Evolutionary conservation across 2,797 vertebrate genomes (phyloP).

Genomic region (Lemur catta): DNA sequence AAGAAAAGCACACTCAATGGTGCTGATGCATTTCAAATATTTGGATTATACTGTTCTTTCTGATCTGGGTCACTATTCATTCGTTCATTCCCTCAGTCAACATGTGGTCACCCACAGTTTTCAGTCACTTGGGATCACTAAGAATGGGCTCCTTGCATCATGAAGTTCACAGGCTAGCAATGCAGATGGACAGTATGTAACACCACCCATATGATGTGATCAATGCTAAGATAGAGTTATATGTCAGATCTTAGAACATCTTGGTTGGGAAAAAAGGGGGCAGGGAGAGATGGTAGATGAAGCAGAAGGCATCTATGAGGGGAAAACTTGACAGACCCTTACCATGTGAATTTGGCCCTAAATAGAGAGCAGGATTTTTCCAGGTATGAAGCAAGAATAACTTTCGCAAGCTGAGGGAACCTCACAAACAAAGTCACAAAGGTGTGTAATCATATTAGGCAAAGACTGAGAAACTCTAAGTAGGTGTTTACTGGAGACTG

Average conservation of each 20-base stretch:
- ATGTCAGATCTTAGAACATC: neutral
- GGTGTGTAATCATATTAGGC: neutral
- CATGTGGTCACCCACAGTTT: neutral
- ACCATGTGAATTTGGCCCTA: neutral
- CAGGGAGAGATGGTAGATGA: neutral
- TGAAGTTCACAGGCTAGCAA: neutral
- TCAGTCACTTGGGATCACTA: neutral
- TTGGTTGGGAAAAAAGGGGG: neutral
- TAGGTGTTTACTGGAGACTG: neutral
- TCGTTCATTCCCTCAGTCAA: neutral
- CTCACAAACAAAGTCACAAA: neutral
- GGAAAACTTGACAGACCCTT: neutral
- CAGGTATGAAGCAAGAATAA: neutral
- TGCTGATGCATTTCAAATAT: neutral
- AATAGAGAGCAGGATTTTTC: neutral
- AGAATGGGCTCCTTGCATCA: neutral
- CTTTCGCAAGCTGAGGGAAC: neutral
- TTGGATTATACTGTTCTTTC: neutral
- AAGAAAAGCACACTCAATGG: neutral
- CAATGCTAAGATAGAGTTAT: neutral
- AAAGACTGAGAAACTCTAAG: neutral
- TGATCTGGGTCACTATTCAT: neutral
- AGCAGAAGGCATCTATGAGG: neutral
- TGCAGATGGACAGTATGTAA: neutral
- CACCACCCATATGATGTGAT: neutral